A percentile compares a stretch with the other conserved stretches of the same genome.
Evolutionary conservation across 2,113 vertebrate species (phyloP).

Genomic region (Scomber colias): DNA sequence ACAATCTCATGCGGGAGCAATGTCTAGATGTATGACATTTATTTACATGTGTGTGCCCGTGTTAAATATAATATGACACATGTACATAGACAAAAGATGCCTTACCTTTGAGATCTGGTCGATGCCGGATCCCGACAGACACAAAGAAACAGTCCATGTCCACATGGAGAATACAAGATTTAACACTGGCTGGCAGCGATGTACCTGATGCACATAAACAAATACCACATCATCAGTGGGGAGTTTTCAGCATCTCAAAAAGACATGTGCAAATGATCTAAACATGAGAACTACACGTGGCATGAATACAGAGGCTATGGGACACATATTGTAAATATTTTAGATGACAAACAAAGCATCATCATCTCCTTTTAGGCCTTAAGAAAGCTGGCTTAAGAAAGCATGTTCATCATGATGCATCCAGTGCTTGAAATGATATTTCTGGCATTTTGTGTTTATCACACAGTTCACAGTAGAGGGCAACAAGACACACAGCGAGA

Average conservation of each 20-base stretch:
- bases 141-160: constrained; percentile 99
- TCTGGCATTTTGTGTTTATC: neutral
- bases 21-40: neutral
- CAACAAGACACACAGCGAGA: neutral
- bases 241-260: neutral
- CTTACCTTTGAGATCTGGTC: constrained; percentile 94
- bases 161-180: constrained; percentile 95
- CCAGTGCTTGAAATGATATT: too few relatives aligned
- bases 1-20: neutral
- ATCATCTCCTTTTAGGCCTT: too few relatives aligned
- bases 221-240: neutral
- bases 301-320: neutral
- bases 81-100: neutral
- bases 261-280: neutral
- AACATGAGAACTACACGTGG: neutral
- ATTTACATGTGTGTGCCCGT: neutral
- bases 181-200: constrained; percentile 30
- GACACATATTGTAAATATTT: neutral
- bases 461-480: neutral
- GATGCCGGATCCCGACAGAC: constrained; percentile 95
- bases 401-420: too few relatives aligned
- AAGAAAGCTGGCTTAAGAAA: neutral
- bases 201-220: constrained; percentile 60
- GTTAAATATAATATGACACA: neutral
- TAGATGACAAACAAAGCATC: neutral